Base-by-base conservation (phyloP, 2,888 invertebrate species). In the Trichogramma dendrolimi region DNA sequence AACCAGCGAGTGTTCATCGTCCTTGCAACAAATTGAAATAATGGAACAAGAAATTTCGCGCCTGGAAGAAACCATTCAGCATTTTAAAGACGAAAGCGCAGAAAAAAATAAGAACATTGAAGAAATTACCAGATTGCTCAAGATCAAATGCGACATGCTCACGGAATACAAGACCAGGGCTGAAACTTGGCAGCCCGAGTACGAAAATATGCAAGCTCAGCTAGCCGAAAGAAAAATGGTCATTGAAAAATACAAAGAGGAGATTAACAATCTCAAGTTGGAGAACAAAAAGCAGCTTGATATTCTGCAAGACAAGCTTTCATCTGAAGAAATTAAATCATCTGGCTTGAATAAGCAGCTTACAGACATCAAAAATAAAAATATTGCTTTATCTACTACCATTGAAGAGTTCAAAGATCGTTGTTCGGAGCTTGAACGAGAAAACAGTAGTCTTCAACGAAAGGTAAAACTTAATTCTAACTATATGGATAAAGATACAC, bases 341-440 rank as follows among this genome's bases (percentile, higher is more conserved):
- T 64, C 67, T 2, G 70, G 70, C 3, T 61, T 82, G 38, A 76
- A 74, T 42, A 76, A 76, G 8, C 80, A 82, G 61, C 56, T 82
- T 0, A 71, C 71, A 4, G 71, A 73, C 7, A 64, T 82, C 27
- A 78, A 81, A 0, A 78, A 82, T 1, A 82, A 81, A 67, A 82
- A 82, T 69, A 70, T 73, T 0, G 77, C 80, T 68, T 79, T 83
- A 59, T 60, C 79, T 53, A 77, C 75, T 47, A 76, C 83, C 4
- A 72, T 76, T 65, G 81, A 84, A 62, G 79, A 78, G 0, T 79
- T 83, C 63, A 81, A 81, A 2, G 81, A 82, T 44, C 83, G 82
- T 64, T 82, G 80, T 70, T 81, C 81, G 64, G 77, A 77, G 14
- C 71, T 84, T 4, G 79, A 80, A 4, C 79, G 76, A 50, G 75